Evolutionary conservation across 2,888 invertebrate species (phyloP), one percentile per base, ranked within the genome.

Genomic region (Lagria hirta): DNA sequence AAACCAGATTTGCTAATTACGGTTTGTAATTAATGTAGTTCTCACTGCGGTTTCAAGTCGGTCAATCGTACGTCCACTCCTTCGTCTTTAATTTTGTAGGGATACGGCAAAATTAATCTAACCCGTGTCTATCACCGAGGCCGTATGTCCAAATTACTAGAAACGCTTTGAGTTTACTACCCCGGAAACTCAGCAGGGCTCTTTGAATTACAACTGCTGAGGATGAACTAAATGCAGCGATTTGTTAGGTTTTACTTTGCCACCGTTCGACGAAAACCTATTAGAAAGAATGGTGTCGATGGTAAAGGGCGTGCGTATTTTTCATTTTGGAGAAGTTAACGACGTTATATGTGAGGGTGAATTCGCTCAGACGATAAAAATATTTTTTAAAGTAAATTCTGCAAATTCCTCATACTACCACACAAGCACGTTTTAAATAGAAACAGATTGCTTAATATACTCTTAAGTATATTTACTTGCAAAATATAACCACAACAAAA

Each of bases 1-100:
- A 33, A 37, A 43, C 42, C 47, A 37, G 43, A 37, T 42, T 47
- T 43, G 43, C 44, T 54, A 52, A 52, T 52, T 44, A 50, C 46
- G 50, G 44, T 35, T 45, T 13, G 52, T 52, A 52, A 54, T 54
- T 54, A 54, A 54, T 50, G 46, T 48, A 46, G 50, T 52, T 52
- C 50, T 45, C 50, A 44, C 26, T 43, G 40, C 24, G 48, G 44
- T 47, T 51, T 37, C 40, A 49, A 47, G 48, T 49, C 47, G 50
- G 50, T 47, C 51, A 44, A 53, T 53, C 43, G 47, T 30, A 23
- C 29, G 21, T 33, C 36, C 42, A 23, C 29, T 43, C 37, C 47
- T 33, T 48, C 43, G 44, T 24, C 48, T 48, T 48, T 45, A 48
- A 48, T 48, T 48, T 48, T 36, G 35, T 40, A 7, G 22, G 44